phyloP scores from a whole-genome alignment of 2,113 vertebrate genomes.

The Strix aluco region DNA sequence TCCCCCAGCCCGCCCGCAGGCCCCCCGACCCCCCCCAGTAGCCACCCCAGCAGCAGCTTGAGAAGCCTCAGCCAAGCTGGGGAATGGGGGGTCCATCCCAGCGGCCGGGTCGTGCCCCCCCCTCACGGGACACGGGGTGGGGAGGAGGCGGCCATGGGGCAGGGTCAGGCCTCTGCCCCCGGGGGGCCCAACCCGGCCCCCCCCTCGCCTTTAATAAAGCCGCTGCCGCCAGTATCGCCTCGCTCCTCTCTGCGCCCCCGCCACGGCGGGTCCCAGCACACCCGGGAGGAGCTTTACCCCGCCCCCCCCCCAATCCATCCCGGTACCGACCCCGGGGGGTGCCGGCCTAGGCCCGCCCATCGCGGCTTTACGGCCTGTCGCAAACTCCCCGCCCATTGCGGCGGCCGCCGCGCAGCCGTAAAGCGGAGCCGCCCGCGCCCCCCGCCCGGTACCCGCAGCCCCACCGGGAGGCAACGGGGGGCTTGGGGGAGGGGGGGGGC shows the following conservation, averaged over 20 bases:
- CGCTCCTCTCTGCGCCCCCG: neutral
- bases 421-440: neutral
- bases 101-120: too few relatives aligned
- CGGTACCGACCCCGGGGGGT: neutral
- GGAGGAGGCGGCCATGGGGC: neutral
- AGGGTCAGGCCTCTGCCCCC: neutral
- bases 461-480: neutral
- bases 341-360: neutral
- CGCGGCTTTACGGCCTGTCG: conserved; percentile 9
- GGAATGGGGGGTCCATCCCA: neutral
- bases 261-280: too few relatives aligned
- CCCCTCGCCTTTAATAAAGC: neutral
- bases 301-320: neutral
- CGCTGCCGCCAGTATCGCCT: too few relatives aligned
- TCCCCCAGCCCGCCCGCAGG: neutral
- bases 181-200: neutral
- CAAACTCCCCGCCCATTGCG: conserved; percentile 1
- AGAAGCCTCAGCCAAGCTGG: too few relatives aligned
- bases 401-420: conserved; percentile 4
- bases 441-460: neutral
- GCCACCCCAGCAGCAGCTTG: neutral
- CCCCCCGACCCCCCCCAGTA: neutral
- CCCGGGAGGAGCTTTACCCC: too few relatives aligned
- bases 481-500: neutral
- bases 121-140: neutral